A percentile compares a stretch with the other conserved stretches of the same genome.
Conservation (phyloP, 1,140 invertebrate species). For the Paraescarpia echinospica region DNA sequence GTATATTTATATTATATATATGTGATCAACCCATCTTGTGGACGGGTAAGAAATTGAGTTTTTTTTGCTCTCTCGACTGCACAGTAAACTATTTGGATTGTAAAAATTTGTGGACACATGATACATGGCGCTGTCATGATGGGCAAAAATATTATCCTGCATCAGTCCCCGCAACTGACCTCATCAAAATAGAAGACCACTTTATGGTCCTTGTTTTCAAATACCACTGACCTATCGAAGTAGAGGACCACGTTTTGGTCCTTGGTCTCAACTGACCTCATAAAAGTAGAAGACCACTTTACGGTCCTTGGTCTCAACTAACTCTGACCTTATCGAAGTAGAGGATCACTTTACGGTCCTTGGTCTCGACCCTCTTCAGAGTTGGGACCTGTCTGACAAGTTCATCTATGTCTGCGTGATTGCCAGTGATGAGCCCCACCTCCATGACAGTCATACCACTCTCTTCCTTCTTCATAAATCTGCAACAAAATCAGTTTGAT, state of each 20-base stretch:
- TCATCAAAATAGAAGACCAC: background rate
- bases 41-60: no score
- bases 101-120: no score
- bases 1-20: no score
- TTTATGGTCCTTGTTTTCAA: no score
- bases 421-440: conserved; percentile 14
- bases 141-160: no score
- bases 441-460: conserved; percentile 19
- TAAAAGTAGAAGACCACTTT: background rate
- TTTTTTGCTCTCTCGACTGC: no score
- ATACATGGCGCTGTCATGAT: no score
- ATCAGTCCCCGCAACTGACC: no score
- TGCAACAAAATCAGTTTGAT: background rate
- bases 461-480: background rate
- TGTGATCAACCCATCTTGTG: no score
- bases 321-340: conserved; percentile 21
- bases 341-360: conserved; percentile 13
- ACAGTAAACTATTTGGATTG: no score
- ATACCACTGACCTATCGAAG: no score
- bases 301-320: background rate
- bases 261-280: background rate
- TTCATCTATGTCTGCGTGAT: background rate
- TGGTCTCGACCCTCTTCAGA: conserved; percentile 15
- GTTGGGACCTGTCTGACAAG: background rate
- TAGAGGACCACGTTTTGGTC: no score